Base-by-base conservation (phyloP, 2,888 invertebrate genomes). In the Aphidius colemani region DNA sequence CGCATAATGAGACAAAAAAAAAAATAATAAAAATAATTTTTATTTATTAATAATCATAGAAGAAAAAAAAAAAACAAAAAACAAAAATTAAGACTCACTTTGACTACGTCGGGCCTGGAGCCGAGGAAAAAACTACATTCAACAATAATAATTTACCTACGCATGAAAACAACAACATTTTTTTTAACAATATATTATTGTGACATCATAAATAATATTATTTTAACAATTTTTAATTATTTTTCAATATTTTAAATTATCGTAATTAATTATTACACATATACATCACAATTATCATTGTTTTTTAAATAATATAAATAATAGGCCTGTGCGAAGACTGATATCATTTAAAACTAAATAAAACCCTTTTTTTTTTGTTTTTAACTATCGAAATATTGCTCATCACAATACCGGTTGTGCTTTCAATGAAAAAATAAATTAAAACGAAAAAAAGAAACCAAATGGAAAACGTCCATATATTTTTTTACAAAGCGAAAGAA, bases 81-180 rank as follows among this genome's bases (percentile, higher is more conserved):
- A 10, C 9, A 48, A 48, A 78, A 79, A 81, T 78, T 76, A 81
- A 82, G 82, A 82, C 82, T 79, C 81, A 82, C 80, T 81, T 61
- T 81, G 80, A 82, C 81, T 78, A 80, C 82, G 76, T 80, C 76
- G 80, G 79, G 80, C 80, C 81, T 75, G 82, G 81, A 82, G 79
- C 78, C 79, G 80, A 82, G 80, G 79, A 80, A 44, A 78, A 79
- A 78, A 75, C 75, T 76, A 78, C 75, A 76, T 80, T 81, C 77
- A 67, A 66, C 63, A 65, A 40, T 55, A 41, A 61, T 13, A 60
- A 59, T 49, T 58, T 50, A 56, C 30, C 41, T 48, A 57, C 30
- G n/a, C 61, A 60, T 58, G 49, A 61, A 55, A 61, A 62, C 55
- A 65, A 68, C 61, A 66, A 67, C 63, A 76, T 73, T 59, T 78